phyloP scores from a whole-genome alignment of 2,888 invertebrate genomes.

The Phyllotreta striolata region DNA sequence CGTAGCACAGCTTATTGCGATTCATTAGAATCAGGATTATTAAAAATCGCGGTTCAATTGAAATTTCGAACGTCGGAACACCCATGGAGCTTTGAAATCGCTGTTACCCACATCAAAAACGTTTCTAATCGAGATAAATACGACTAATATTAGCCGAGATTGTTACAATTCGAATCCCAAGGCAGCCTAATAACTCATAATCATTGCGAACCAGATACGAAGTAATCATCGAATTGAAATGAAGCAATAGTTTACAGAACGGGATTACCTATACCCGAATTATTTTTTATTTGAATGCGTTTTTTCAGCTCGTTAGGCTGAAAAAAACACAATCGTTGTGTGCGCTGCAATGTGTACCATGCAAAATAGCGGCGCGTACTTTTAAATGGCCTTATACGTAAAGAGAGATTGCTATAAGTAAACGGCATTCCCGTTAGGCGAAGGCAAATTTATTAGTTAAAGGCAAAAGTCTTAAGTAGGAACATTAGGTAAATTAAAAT shows the following conservation, averaged over 20 bases:
- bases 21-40: too few relatives aligned
- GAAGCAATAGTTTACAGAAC: conserved; percentile 19
- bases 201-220: conserved; percentile 28
- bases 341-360: conserved; percentile 36
- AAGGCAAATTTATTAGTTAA: conserved; percentile 51
- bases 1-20: too few relatives aligned
- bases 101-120: conserved; percentile 33
- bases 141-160: conserved; percentile 38
- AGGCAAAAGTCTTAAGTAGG: conserved; percentile 44
- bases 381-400: conserved; percentile 50
- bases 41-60: too few relatives aligned
- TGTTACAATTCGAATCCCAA: conserved; percentile 38
- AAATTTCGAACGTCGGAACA: conserved; percentile 25
- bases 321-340: conserved; percentile 24
- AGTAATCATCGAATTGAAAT: conserved; percentile 25
- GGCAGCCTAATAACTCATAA: conserved; percentile 37
- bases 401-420: conserved; percentile 50
- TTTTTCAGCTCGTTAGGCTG: background rate
- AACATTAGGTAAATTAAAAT: conserved; percentile 47
- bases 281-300: too few relatives aligned
- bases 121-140: conserved; percentile 39
- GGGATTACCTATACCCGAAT: background rate
- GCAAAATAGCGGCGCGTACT: conserved; percentile 46
- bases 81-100: conserved; percentile 37
- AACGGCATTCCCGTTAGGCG: conserved; percentile 50